These are phyloP conservation scores for Philereme vetulata DNA, from an alignment of 2,888 invertebrate genomes.

Conservation along the genomic window DNA sequence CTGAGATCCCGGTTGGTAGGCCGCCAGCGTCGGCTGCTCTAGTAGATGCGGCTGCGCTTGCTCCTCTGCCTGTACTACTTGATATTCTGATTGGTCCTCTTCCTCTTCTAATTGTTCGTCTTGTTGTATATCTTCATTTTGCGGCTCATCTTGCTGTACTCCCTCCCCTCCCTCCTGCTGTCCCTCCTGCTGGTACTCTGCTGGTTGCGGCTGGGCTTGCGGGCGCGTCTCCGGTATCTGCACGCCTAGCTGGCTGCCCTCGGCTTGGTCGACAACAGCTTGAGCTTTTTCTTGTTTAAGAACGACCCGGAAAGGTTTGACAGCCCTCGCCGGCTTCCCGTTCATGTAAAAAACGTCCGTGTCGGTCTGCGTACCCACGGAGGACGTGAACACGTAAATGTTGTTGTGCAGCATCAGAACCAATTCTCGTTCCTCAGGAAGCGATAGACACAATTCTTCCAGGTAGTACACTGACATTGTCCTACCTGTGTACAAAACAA, in stretches of 20 bases:
- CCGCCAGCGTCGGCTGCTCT: neutral
- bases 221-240: neutral
- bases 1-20: neutral
- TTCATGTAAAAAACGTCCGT: slow-evolving; percentile 17
- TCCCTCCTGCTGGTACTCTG: neutral
- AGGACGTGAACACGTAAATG: slow-evolving; percentile 8
- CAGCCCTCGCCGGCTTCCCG: slow-evolving; percentile 19
- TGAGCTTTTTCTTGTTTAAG: slow-evolving; percentile 1
- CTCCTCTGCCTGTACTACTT: no score
- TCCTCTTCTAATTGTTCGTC: neutral
- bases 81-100: neutral
- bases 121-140: neutral
- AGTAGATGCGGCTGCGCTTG: neutral
- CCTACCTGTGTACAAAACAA: no score
- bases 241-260: neutral
- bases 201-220: neutral
- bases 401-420: slow-evolving; percentile 6
- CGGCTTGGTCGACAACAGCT: no score
- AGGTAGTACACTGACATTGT: no score
- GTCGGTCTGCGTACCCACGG: slow-evolving; percentile 12
- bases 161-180: neutral
- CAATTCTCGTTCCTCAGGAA: neutral
- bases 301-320: slow-evolving; percentile 16
- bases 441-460: no score
- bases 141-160: neutral